Percentiles rank a stretch among this genome's conserved stretches.
Conservation (phyloP, 2,113 vertebrate species). For the Promerops cafer region DNA sequence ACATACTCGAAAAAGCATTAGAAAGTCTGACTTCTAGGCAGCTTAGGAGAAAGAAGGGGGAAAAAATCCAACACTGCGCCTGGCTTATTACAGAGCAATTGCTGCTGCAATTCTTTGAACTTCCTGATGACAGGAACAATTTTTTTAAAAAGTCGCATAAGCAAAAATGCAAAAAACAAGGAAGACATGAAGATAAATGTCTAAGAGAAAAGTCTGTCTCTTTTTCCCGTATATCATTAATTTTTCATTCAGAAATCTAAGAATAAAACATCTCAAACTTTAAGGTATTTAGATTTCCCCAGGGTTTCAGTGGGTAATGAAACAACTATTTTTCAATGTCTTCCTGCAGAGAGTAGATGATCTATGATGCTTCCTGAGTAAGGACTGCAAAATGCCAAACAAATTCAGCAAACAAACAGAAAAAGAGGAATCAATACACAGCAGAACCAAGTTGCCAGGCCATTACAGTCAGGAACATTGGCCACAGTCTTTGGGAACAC, state of each 20-base stretch:
- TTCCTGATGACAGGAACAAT: conserved; percentile 2
- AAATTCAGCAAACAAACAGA: neutral
- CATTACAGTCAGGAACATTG: neutral
- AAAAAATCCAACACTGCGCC: neutral
- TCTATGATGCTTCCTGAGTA: conserved; percentile 21
- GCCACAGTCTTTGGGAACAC: neutral
- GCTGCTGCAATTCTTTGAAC: conserved; percentile 16
- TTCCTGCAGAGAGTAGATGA: conserved; percentile 18
- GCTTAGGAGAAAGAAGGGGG: neutral
- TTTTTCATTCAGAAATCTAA: conserved; percentile 59
- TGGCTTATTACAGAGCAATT: conserved; percentile 22
- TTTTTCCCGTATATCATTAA: conserved; percentile 44
- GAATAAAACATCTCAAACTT: conserved; percentile 59
- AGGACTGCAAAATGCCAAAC: neutral
- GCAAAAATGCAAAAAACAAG: conserved; percentile 18
- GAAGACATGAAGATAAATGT: conserved; percentile 43
- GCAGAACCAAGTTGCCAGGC: neutral
- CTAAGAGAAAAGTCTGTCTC: conserved; percentile 33
- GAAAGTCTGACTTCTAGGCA: neutral
- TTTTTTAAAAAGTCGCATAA: neutral
- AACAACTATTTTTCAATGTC: conserved; percentile 44
- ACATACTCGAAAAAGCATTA: neutral
- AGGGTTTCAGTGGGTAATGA: conserved; percentile 48
- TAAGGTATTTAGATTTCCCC: conserved; percentile 65
- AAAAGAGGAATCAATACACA: neutral